Evolutionary conservation across 2,888 invertebrate genomes (phyloP).

Genomic region (Steromphala cineraria): DNA sequence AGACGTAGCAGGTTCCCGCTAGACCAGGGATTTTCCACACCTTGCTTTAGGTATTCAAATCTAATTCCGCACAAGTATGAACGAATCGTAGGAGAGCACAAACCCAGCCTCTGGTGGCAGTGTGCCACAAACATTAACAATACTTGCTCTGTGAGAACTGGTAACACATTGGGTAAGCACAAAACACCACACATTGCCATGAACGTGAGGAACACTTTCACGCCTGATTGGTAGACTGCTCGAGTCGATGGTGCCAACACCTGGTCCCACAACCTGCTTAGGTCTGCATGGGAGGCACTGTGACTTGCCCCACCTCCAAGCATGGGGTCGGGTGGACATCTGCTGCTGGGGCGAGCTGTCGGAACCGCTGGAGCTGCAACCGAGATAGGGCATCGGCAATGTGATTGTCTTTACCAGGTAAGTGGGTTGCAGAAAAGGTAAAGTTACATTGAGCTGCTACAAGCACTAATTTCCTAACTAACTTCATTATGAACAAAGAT

Average conservation of each 20-base stretch:
- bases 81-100: constrained; percentile 12
- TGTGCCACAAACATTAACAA: constrained; percentile 25
- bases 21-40: background rate
- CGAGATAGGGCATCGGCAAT: constrained; percentile 34
- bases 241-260: background rate
- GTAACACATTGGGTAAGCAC: background rate
- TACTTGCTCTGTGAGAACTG: background rate
- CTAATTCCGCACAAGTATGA: constrained; percentile 18
- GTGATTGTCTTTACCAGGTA: constrained; percentile 18
- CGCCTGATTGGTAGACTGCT: background rate
- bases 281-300: background rate
- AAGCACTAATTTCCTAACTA: constrained; percentile 26
- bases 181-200: background rate
- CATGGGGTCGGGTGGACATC: constrained; percentile 12
- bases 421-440: constrained; percentile 23
- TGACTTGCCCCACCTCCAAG: background rate
- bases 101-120: background rate
- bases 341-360: constrained; percentile 23
- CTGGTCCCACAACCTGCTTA: background rate
- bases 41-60: background rate
- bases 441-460: constrained; percentile 20
- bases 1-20: background rate
- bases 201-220: background rate
- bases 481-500: constrained; percentile 25
- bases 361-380: constrained; percentile 23